Evolutionary conservation across 1,140 invertebrate species (phyloP), one percentile per base, ranked within the genome.

Genomic region (Zaprionus ornatus): DNA sequence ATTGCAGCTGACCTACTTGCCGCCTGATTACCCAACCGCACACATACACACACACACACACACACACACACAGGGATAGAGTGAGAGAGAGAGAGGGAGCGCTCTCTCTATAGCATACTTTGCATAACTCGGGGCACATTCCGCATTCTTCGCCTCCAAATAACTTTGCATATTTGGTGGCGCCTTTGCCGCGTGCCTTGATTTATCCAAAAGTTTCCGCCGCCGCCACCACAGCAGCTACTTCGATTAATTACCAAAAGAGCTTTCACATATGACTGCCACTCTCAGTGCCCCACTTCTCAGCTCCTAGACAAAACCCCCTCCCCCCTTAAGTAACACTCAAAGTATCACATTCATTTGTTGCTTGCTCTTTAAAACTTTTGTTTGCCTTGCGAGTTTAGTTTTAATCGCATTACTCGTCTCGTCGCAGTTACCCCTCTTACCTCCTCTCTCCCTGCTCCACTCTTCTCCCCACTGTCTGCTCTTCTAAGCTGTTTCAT

Each of bases 1-100:
- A 85, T 85, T 85, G 82, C 78, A 66, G 74, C 66, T 86, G 82
- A 85, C 82, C 82, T 86, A 85, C 70, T 86, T 86, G 82, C 75
- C 71, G 82, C 82, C 82, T 85, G 82, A 85, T 85, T 86, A 85
- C 82, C 82, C 82, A 80, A 29, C 62, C 67, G 40, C 69, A 54
- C 55, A 71, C 21, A 60, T 19, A 57, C 48, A 62, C 45, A 55
- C 35, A 42, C 37, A 21, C 19, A 55, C 32, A 29, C 27, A 55
- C n/a, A 52, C 15, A 32, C 9, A 40, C 37, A 40, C 12, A 13
- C 12, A 19, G 42, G 3, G 15, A 42, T 0, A 19, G 42, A 13
- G n/a, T 1, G 19, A 21, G 12, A 13, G 45, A 7, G 1, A 9
- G n/a, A 3, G 7, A 3, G n/a, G 4, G 7, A 9, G 6, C 17